phyloP scores from a whole-genome alignment of 2,113 vertebrate species.

The Sphaerodactylus townsendi region DNA sequence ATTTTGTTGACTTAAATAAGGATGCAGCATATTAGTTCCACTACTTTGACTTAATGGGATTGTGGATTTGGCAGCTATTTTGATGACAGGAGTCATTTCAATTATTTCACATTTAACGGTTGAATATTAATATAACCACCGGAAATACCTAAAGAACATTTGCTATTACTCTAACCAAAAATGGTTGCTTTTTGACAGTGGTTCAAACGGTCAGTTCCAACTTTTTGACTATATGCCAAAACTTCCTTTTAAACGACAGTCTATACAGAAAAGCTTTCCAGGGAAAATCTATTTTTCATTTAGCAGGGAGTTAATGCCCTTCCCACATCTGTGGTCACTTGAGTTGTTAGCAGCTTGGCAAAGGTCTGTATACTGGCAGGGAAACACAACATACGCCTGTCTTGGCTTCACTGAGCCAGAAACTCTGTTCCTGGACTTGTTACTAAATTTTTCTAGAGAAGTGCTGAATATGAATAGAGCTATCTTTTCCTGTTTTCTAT shows the following conservation, averaged over 20 bases:
- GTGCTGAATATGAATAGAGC: not conserved
- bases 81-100: not conserved
- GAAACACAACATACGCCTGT: not conserved
- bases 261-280: not conserved
- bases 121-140: not conserved
- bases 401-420: not conserved
- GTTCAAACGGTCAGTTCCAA: not conserved
- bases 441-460: not conserved
- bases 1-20: not conserved
- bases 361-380: conserved; percentile 1
- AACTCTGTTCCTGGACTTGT: not conserved
- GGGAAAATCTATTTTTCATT: not conserved
- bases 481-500: not conserved
- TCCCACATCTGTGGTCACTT: not conserved
- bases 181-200: not conserved
- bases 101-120: not conserved
- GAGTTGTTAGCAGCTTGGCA: not conserved
- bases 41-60: not conserved
- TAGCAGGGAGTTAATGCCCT: not conserved
- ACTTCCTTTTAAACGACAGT: not conserved
- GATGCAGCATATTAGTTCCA: not conserved
- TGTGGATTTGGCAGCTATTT: not conserved
- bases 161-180: not conserved
- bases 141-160: not conserved
- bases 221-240: conserved; percentile 3